Base-by-base conservation (phyloP, 2,888 invertebrate species). In the Malthinus seriepunctatus region DNA sequence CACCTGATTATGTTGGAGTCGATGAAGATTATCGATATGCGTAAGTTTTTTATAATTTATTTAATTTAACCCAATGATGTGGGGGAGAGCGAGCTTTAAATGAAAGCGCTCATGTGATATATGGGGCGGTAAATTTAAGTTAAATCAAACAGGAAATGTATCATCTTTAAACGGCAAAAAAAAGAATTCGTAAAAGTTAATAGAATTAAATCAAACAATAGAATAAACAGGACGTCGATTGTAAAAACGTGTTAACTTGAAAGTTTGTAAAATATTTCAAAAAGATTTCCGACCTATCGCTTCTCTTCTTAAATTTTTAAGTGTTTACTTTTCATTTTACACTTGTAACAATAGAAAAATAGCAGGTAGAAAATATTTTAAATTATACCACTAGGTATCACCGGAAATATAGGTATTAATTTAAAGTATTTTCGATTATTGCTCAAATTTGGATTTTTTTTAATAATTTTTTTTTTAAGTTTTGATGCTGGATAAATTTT, bases 1-100 rank as follows among this genome's bases (percentile, higher is more conserved):
- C 88, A 8, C 86, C 88, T 71, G 89, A 89, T 76, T 89, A 89
- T 74, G 84, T 85, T 37, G 82, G 80, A 62, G 75, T 83, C 78
- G 89, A 88, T 42, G 89, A 89, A 49, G 89, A 89, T 71, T 89
- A 88, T 75, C 82, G 87, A 38, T 85, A 85, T 72, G 81, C 84
- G 86, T 86, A 78, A 85, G 86, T 84, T 67, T 32, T 57, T 50
- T 31, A 15, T 44, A 11, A 14, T 49, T 35, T 8, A 23, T 14
- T 33, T 34, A 10, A 15, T 8, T 23, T 23, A 23, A 23, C 23
- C 23, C 23, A n/a, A n/a, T n/a, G n/a, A n/a, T n/a, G n/a, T n/a
- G n/a, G n/a, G n/a, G n/a, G n/a, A n/a, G n/a, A n/a, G n/a, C n/a
- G n/a, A n/a, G n/a, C n/a, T n/a, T n/a, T n/a, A n/a, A n/a, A n/a